phyloP scores from a whole-genome alignment of 2,113 vertebrate species.

The Marmota monax region DNA sequence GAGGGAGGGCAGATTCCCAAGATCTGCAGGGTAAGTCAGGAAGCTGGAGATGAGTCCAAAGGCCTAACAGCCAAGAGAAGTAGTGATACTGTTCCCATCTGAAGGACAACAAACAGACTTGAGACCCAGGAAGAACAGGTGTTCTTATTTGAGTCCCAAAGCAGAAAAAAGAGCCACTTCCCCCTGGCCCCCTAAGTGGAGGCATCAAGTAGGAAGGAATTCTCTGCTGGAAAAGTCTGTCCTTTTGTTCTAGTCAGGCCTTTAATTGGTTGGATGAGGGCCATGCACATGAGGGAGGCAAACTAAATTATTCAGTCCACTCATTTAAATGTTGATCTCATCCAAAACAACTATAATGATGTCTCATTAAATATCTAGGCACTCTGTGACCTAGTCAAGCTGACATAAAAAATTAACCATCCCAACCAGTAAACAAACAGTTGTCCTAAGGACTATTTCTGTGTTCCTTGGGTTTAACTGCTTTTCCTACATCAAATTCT shows the following conservation, averaged over 20 bases:
- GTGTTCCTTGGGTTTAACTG: not conserved
- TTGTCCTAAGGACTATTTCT: not conserved
- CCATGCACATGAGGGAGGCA: not conserved
- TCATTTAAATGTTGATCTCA: not conserved
- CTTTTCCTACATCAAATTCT: not conserved
- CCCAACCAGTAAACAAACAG: not conserved
- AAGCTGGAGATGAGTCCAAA: not conserved
- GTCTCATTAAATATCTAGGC: not conserved
- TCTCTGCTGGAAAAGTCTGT: not conserved
- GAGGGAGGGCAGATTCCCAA: not conserved
- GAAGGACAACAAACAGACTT: not conserved
- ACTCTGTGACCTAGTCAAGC: not conserved
- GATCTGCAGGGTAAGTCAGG: not conserved
- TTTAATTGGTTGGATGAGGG: not conserved
- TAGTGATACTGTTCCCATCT: not conserved
- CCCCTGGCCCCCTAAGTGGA: no score
- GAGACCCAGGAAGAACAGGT: not conserved
- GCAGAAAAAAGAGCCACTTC: not conserved
- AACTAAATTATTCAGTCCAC: not conserved
- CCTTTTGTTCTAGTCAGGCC: not conserved
- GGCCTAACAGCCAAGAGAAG: not conserved
- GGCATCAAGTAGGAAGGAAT: not conserved
- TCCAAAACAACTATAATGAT: not conserved
- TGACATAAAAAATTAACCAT: not conserved
- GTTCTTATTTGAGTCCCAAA: not conserved